Conservation (phyloP, 2,797 vertebrate genomes). For the Neomorphus geoffroyi region DNA sequence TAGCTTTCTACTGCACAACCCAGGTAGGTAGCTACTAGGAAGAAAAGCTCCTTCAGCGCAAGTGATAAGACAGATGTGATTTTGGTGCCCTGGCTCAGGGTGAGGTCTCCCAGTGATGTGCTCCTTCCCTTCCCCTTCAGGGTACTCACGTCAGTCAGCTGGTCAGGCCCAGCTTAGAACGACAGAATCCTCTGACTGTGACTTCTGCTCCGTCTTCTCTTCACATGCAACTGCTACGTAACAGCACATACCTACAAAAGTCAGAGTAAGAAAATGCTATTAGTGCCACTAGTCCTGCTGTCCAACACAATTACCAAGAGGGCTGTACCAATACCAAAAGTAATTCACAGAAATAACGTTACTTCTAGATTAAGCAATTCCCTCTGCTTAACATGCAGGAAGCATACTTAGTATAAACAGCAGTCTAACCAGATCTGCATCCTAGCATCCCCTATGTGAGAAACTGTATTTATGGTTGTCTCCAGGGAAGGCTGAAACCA, state of each 20-base stretch:
- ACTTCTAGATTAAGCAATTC: neutral
- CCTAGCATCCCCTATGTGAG: neutral
- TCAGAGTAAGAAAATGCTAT: neutral
- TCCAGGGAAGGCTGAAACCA: conserved; percentile 21
- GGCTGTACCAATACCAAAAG: neutral
- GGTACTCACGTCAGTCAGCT: conserved; percentile 2
- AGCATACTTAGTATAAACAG: neutral
- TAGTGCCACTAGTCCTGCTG: neutral
- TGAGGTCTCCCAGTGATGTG: neutral
- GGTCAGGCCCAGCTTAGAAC: neutral
- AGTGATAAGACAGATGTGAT: neutral
- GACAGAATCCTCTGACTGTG: neutral
- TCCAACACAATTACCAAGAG: neutral
- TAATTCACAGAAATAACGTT: neutral
- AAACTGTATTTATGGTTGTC: neutral
- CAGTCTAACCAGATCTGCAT: neutral
- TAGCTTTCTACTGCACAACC: neutral
- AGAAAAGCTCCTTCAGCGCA: neutral
- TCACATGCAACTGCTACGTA: neutral
- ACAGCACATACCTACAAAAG: conserved; percentile 52
- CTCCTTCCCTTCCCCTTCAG: neutral
- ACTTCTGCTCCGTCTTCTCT: neutral
- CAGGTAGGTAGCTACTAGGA: neutral
- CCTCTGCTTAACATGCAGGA: neutral
- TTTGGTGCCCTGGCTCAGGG: neutral